Evolutionary conservation across 2,113 vertebrate genomes (phyloP).

Genomic region (Psittacula cyanocephala): DNA sequence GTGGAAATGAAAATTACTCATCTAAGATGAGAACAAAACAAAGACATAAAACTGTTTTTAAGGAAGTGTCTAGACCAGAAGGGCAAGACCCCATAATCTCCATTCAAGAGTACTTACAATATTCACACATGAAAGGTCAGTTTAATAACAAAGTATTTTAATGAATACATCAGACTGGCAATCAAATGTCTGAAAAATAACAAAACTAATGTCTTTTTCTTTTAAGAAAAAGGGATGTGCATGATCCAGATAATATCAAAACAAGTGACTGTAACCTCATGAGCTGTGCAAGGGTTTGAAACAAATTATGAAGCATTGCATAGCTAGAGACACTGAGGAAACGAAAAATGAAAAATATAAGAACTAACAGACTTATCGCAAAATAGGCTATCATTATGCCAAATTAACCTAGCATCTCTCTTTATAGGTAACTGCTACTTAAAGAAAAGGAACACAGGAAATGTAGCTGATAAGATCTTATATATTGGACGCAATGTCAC

Average conservation of each 20-base stretch:
- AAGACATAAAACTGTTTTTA: conserved; percentile 15
- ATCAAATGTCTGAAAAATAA: conserved; percentile 1
- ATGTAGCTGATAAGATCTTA: background rate
- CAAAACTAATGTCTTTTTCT: background rate
- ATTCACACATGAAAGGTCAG: background rate
- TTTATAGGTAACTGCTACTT: background rate
- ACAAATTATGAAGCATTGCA: background rate
- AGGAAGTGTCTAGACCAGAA: background rate
- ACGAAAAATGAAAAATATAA: background rate
- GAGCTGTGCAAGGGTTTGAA: background rate
- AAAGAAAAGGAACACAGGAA: background rate
- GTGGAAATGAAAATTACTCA: conserved; percentile 33
- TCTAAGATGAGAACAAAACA: conserved; percentile 21
- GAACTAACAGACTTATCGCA: background rate
- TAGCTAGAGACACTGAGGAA: background rate
- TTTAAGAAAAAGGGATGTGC: background rate
- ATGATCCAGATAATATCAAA: background rate
- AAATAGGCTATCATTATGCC: background rate
- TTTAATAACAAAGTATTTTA: background rate
- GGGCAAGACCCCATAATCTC: background rate
- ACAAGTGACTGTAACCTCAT: background rate
- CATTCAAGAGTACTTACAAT: background rate
- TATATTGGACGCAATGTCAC: background rate
- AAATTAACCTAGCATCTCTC: background rate
- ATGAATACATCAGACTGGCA: background rate